Percentiles rank a stretch among this genome's conserved stretches.
Evolutionary conservation across 1,140 invertebrate species (phyloP).

Genomic region (Gonioctena quinquepunctata): DNA sequence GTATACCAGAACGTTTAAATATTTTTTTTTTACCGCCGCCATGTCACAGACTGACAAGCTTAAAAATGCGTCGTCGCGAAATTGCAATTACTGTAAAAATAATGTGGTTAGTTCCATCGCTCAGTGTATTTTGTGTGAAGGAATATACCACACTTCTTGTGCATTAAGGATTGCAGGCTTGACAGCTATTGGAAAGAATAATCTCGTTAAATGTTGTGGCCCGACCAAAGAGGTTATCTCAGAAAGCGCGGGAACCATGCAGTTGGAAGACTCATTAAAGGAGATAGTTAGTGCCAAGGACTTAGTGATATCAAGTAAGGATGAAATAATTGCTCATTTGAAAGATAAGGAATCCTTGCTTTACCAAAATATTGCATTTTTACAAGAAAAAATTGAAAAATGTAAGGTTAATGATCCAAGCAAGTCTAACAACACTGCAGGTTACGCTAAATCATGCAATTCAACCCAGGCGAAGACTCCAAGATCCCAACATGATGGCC

Average conservation of each 20-base stretch:
- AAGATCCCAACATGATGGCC: no score
- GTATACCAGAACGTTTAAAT: no score
- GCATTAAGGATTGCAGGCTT: slow-evolving; percentile 3
- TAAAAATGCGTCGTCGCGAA: background rate
- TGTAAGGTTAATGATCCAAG: background rate
- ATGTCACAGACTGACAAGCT: no score
- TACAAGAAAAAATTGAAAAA: slow-evolving; percentile 16
- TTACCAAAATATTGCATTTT: slow-evolving; percentile 13
- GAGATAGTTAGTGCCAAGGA: no score
- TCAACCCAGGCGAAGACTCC: no score
- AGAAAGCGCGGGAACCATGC: background rate
- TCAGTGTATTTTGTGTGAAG: slow-evolving; percentile 14
- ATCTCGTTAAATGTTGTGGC: slow-evolving; percentile 15
- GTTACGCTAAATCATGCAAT: no score
- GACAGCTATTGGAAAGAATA: slow-evolving; percentile 14
- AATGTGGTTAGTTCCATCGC: background rate
- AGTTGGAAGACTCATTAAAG: background rate
- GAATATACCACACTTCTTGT: slow-evolving; percentile 11
- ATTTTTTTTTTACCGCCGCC: no score
- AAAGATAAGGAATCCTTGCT: slow-evolving; percentile 11
- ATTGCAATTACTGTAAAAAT: slow-evolving; percentile 18
- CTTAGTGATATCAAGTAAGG: background rate
- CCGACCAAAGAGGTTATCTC: background rate
- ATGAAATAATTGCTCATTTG: slow-evolving; percentile 4
- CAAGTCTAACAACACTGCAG: background rate